Evolutionary conservation across 2,888 invertebrate species (phyloP).

Genomic region (Orchesella flavescens): DNA sequence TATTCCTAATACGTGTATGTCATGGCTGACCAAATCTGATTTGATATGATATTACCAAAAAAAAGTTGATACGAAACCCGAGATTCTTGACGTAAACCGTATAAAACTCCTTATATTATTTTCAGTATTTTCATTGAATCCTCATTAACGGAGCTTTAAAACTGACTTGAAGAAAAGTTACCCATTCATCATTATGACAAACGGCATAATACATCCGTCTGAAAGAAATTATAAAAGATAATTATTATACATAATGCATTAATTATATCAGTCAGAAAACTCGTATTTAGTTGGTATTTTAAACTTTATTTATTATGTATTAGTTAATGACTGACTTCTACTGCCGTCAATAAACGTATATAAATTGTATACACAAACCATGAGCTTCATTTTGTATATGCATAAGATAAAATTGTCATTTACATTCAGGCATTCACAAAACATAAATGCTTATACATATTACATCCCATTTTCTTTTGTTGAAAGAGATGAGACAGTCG

Average conservation of each 20-base stretch:
- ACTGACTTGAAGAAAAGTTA: slow-evolving; percentile 6
- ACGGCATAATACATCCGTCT: neutral
- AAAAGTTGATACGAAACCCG: too few relatives aligned
- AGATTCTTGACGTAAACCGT: too few relatives aligned
- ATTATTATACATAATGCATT: neutral
- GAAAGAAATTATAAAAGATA: neutral
- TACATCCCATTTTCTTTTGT: too few relatives aligned
- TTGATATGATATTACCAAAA: too few relatives aligned
- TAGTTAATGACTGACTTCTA: slow-evolving; percentile 42
- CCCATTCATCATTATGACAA: neutral
- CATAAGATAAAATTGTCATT: neutral
- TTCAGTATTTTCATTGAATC: slow-evolving; percentile 36
- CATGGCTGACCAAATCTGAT: neutral
- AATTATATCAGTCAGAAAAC: neutral
- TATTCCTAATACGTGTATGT: neutral
- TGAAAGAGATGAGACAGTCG: neutral
- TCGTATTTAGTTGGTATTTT: neutral
- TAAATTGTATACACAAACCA: neutral
- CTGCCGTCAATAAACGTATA: slow-evolving; percentile 33
- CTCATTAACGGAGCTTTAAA: slow-evolving; percentile 7
- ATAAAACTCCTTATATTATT: slow-evolving; percentile 9
- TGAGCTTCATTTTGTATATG: too few relatives aligned
- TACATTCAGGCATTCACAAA: neutral
- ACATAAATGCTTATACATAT: neutral
- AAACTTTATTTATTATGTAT: slow-evolving; percentile 19